A percentile compares a stretch with the other conserved stretches of the same genome.
Evolutionary conservation across 2,113 vertebrate genomes (phyloP).

Genomic region (Alectura lathami): DNA sequence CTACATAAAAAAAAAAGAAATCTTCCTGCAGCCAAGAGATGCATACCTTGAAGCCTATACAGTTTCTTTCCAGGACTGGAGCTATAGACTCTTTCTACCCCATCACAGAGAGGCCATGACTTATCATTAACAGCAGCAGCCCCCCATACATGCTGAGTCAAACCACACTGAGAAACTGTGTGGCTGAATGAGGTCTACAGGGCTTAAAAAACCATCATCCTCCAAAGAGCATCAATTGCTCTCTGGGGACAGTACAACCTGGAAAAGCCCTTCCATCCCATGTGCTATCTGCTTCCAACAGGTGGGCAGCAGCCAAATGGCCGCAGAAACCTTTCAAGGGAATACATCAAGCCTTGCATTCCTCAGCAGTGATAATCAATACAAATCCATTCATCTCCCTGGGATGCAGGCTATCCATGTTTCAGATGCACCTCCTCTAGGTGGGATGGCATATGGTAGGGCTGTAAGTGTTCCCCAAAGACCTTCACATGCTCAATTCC

Average conservation of each 20-base stretch:
- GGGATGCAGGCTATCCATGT: not conserved
- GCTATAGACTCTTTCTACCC: not conserved
- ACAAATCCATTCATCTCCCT: not conserved
- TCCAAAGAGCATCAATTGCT: not conserved
- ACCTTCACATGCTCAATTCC: not conserved
- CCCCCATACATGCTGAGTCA: not conserved
- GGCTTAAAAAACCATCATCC: not conserved
- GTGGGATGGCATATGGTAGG: not conserved
- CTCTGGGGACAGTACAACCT: not conserved
- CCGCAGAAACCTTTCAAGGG: not conserved
- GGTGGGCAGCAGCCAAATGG: not conserved
- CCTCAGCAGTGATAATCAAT: not conserved
- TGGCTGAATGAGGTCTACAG: not conserved
- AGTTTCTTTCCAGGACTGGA: not conserved
- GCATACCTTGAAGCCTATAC: not conserved
- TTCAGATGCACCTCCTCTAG: not conserved
- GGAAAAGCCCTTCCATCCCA: not conserved
- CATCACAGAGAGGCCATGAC: fast-evolving
- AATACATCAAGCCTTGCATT: not conserved
- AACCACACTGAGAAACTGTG: not conserved
- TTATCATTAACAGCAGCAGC: not conserved
- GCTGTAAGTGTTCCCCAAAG: not conserved
- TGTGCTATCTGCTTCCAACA: not conserved
- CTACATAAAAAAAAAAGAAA: not conserved
- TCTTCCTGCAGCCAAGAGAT: not conserved